These are phyloP conservation scores for Helarctos malayanus DNA, from an alignment of 2,797 vertebrate species.

Conservation along the genomic window DNA sequence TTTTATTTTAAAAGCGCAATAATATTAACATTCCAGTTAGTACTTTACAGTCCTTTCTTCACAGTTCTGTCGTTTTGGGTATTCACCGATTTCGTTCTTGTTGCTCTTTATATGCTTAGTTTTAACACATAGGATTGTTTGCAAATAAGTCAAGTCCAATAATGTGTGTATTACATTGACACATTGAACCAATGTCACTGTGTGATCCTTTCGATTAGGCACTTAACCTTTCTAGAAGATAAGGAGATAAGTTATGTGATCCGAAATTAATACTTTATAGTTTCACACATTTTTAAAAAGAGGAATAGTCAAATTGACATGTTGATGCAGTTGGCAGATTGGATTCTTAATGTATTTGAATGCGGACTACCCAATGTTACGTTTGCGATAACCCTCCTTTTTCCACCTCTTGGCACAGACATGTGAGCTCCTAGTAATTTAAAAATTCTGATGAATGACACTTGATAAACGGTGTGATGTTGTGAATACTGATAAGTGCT, in stretches of 20 bases:
- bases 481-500: conserved; percentile 54
- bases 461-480: conserved; percentile 52
- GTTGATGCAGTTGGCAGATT: conserved; percentile 26
- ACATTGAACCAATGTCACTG: neutral
- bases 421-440: conserved; percentile 53
- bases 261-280: neutral
- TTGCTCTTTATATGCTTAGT: neutral
- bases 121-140: neutral
- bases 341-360: conserved; percentile 8
- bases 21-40: neutral
- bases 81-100: neutral
- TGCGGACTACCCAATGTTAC: neutral
- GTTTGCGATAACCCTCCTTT: neutral
- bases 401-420: neutral
- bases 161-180: neutral
- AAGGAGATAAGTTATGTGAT: conserved; percentile 13
- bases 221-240: neutral
- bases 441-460: conserved; percentile 74
- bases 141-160: neutral
- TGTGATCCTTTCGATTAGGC: conserved; percentile 5
- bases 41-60: conserved; percentile 25
- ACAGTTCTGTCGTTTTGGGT: neutral
- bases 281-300: conserved; percentile 50
- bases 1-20: conserved; percentile 45
- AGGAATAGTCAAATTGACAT: conserved; percentile 14